Conservation (phyloP, 2,888 invertebrate species). For the Athripsodes cinereus region DNA sequence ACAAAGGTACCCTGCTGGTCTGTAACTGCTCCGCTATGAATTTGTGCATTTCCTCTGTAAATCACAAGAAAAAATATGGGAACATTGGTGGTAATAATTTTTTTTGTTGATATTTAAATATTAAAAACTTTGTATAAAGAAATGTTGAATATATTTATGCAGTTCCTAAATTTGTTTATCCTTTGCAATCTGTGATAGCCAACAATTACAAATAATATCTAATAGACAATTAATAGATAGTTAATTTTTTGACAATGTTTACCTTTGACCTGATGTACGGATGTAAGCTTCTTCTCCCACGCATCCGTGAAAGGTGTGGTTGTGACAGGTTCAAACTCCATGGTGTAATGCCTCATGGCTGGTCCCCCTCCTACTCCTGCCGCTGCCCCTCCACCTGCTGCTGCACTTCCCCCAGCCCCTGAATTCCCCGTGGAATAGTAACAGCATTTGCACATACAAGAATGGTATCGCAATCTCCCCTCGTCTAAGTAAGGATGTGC, state of each 20-base stretch:
- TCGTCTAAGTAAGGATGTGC: slow-evolving; percentile 97
- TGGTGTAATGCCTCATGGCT: slow-evolving; percentile 76
- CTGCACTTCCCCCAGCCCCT: slow-evolving; percentile 35
- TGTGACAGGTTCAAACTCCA: slow-evolving; percentile 89
- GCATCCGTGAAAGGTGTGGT: slow-evolving; percentile 88
- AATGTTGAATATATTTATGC: no score
- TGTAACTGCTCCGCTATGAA: slow-evolving; percentile 96
- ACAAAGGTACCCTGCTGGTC: slow-evolving; percentile 92
- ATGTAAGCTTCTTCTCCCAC: slow-evolving; percentile 93
- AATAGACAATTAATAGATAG: no score
- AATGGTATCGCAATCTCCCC: slow-evolving; percentile 96
- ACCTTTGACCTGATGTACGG: slow-evolving; percentile 95
- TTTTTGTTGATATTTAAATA: no score
- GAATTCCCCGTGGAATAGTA: slow-evolving; percentile 65
- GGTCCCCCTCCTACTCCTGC: slow-evolving; percentile 38
- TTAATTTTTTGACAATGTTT: no score
- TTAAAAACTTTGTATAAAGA: no score
- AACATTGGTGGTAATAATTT: no score
- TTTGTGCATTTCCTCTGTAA: slow-evolving; percentile 97
- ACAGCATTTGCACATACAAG: slow-evolving; percentile 99
- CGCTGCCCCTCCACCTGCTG: slow-evolving; percentile 38
- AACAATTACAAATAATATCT: no score
- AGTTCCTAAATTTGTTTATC: no score
- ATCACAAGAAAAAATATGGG: no score
- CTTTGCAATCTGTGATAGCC: no score